Conservation (phyloP, 2,113 vertebrate genomes). For the Thalassarche chlororhynchos region DNA sequence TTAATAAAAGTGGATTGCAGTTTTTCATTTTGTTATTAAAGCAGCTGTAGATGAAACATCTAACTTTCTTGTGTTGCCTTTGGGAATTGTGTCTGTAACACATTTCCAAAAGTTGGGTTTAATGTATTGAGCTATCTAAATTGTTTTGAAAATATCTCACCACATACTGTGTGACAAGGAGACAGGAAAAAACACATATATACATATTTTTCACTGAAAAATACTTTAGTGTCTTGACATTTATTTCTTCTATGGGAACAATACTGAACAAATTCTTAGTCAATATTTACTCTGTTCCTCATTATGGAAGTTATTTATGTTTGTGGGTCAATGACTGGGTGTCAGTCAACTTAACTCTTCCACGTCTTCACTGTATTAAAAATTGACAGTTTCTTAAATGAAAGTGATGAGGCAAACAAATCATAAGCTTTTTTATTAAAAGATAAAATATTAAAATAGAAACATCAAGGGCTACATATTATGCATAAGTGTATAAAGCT, state of each 20-base stretch:
- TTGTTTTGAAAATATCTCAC: constrained; percentile 29
- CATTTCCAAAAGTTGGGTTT: constrained; percentile 13
- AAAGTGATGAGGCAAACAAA: background rate
- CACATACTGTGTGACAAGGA: background rate
- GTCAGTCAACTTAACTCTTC: background rate
- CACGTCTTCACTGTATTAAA: background rate
- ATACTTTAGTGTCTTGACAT: background rate
- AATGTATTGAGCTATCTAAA: constrained; percentile 48
- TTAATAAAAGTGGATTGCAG: constrained; percentile 52
- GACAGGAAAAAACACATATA: background rate
- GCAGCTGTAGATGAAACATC: constrained; percentile 49
- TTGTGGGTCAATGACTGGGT: background rate
- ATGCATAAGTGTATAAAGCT: background rate
- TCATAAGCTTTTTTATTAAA: background rate
- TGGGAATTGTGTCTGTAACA: constrained; percentile 39
- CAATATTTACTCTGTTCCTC: background rate
- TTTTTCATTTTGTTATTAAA: constrained; percentile 68
- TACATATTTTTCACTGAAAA: constrained; percentile 20
- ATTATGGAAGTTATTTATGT: background rate
- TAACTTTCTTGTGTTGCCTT: constrained; percentile 42
- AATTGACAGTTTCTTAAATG: background rate
- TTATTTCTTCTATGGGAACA: background rate
- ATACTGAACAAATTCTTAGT: background rate
- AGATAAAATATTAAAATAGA: background rate
- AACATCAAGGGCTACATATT: background rate